Base-by-base conservation (phyloP, 2,888 invertebrate genomes). In the Parnassius mnemosyne region DNA sequence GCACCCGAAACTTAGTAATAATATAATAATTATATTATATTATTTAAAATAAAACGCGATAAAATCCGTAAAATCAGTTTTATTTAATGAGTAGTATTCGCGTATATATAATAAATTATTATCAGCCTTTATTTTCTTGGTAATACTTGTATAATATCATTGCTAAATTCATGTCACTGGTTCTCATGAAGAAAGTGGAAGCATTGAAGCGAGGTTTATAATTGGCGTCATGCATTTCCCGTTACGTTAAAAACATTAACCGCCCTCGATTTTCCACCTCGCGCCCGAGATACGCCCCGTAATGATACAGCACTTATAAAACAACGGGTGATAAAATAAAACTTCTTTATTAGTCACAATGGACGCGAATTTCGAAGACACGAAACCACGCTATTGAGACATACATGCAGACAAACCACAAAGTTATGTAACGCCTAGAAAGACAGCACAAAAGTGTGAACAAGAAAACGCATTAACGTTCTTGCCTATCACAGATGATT, bases 211-310 rank as follows among this genome's bases (percentile, higher is more conserved):
- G 76, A 77, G 80, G 78, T 74, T 80, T 80, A 82, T 84, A 86
- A 87, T 87, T 85, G 85, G 74, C 79, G 71, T 76, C 72, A 74
- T 71, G 74, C 71, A 71, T 73, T 78, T 86, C 80, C 87, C 87
- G 88, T 86, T 88, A 85, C 67, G 71, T 75, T 69, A 76, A 75
- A 83, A 81, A 82, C 84, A 80, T 79, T 79, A 76, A 75, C 66
- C 77, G 78, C 76, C 79, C 81, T 81, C 80, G 79, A 80, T 83
- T 78, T 79, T 76, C 80, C 73, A 70, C 68, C 66, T 65, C 69
- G 60, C 61, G 57, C 62, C 75, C 66, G 75, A 70, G 75, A 78
- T 55, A 68, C 74, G 77, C 74, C 77, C 78, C 68, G 73, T 84
- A 85, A 86, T 85, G 75, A 83, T 79, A 34, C 34, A 34, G 34